Evolutionary conservation across 1,140 invertebrate species (phyloP), one percentile per base, ranked within the genome.

Genomic region (Heterodera carotae): DNA sequence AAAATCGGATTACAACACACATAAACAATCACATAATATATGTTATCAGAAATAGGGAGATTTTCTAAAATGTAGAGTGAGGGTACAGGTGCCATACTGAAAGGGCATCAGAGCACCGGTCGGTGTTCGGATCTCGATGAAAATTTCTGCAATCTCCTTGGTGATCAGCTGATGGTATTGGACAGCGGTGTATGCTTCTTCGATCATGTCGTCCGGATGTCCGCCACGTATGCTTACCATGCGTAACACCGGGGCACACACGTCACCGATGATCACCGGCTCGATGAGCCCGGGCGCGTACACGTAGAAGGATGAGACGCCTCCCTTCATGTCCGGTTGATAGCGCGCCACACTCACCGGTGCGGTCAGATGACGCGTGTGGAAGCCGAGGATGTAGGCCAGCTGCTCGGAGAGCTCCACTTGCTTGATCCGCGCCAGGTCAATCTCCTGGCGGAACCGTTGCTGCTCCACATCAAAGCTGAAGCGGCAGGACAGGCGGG

Each of bases 211-310:
- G 34, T 66, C 75, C 18, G 29, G 33, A 15, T 12, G 18, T 69
- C 34, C 73, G 5, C 34, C 36, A 1, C 34, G 25, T 5, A 76
- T 56, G 56, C 74, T 43, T 6, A 78, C 75, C 34, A 76, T 78
- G 34, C 76, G 76, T 10, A 78, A 33, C 27, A 78, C 27, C 10
- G 76, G 76, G 0, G 79, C 77, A 6, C 3, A 73, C 3, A 60
- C 60, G 48, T 78, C 79, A 1, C 76, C 76, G 33, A 78, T 43
- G 29, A n/a, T 29, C 53, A 78, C 70, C 36, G 76, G 76, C 53
- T 78, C 76, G 4, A 78, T 78, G 2, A 78, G 78, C n/a, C 76
- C 76, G 12, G 76, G 76, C 5, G 79, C 77, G 64, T 78, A 78
- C 5, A 78, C 76, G 53, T 80, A 56, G 68, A 78, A 66, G 10